Base-by-base conservation (phyloP, 2,113 vertebrate species). In the Trichomycterus rosablanca region DNA sequence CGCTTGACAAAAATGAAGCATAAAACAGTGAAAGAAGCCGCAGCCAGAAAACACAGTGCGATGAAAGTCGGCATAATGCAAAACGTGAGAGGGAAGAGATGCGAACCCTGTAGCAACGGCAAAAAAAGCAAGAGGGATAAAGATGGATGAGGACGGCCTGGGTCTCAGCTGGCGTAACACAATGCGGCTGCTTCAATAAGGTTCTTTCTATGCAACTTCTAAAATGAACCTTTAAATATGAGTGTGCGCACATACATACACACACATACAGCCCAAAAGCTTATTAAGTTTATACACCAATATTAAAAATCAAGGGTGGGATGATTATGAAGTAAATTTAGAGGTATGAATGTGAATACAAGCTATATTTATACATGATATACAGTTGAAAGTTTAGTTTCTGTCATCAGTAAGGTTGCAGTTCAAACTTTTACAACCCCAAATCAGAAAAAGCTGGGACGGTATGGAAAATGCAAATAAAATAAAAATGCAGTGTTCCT, bases 141-240 rank as follows among this genome's bases (percentile, higher is more conserved):
- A 24, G 23, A 53, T 16, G 37, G 20, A 51, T 16, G 48, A 52
- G 57, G 63, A 37, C 9, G 37, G 51, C 28, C 48, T 16, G 49
- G 69, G 72, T 26, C 72, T 61, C 75, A 77, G 72, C 72, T 77
- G 75, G 72, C 75, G 49, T 34, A 46, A 62, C 20, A 56, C 56
- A 11, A 55, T 46, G 45, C 54, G 37, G 66, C 43, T 49, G 54
- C 67, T 53, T 69, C 50, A 63, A 64, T 60, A 64, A 68, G 37
- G 46, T 61, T 32, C 66, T 49, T 19, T 9, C 54, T 34, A 35
- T 45, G 52, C 42, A 69, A 56, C 44, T 63, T 20, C 35, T 24
- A 34, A 18, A 49, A 37, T 23, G 49, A 30, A 37, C 30, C 19
- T 23, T 49, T 50, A 50, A 50, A 50, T 40, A 50, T 19, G 8